phyloP scores from a whole-genome alignment of 1,140 invertebrate genomes.

The Amphibalanus amphitrite region DNA sequence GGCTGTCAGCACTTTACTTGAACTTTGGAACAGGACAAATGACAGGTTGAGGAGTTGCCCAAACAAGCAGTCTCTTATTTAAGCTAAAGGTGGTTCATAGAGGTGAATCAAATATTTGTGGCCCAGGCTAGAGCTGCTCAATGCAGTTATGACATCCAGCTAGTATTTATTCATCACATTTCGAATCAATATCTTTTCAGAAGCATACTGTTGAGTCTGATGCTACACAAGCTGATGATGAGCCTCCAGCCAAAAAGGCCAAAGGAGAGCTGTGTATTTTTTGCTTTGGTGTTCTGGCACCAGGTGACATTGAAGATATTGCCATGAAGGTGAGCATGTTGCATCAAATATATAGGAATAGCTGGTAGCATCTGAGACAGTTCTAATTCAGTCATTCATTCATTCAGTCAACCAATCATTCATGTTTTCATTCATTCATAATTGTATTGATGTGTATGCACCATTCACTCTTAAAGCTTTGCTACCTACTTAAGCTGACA shows the following conservation, averaged over 20 bases:
- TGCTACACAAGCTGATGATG: not conserved
- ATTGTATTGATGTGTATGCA: conserved; percentile 4
- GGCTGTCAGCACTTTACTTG: too few relatives aligned
- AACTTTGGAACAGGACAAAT: too few relatives aligned
- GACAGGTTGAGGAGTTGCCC: too few relatives aligned
- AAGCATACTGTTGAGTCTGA: not conserved
- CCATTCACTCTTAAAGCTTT: conserved; percentile 9
- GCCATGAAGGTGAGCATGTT: conserved; percentile 3
- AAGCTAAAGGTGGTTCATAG: too few relatives aligned
- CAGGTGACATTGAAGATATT: conserved; percentile 20
- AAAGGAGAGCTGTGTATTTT: conserved; percentile 30
- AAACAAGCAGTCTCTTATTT: too few relatives aligned
- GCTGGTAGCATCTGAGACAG: too few relatives aligned
- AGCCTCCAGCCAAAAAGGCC: conserved; percentile 14
- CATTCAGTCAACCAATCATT: conserved; percentile 12
- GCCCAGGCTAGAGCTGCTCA: not conserved
- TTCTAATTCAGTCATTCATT: not conserved
- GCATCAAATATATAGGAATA: too few relatives aligned
- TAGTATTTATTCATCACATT: not conserved
- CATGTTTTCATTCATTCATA: not conserved
- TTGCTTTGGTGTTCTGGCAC: conserved; percentile 44
- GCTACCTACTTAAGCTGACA: too few relatives aligned
- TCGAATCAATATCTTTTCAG: not conserved
- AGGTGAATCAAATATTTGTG: too few relatives aligned
- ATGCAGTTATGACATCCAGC: too few relatives aligned